Percentiles rank a stretch among this genome's conserved stretches.
These are phyloP conservation scores for Orientallactaga bullata DNA, from an alignment of 2,113 vertebrate genomes.

Conservation along the genomic window DNA sequence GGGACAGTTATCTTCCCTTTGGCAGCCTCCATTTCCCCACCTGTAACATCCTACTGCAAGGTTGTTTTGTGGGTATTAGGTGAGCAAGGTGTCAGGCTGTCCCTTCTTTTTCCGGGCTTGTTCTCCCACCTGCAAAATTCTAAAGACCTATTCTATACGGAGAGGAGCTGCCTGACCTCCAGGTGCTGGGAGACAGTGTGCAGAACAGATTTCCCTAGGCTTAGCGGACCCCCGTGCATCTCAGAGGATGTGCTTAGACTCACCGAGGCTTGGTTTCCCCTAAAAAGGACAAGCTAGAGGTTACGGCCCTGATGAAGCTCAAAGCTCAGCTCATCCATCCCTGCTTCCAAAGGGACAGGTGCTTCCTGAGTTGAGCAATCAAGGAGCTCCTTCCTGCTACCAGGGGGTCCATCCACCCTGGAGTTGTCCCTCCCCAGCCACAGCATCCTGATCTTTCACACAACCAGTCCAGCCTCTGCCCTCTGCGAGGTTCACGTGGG, in stretches of 20 bases:
- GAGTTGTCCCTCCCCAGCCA: background rate
- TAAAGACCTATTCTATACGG: background rate
- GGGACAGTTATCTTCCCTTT: background rate
- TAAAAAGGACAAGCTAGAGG: background rate
- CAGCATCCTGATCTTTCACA: background rate
- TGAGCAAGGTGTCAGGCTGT: background rate
- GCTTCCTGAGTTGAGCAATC: background rate
- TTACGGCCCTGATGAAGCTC: background rate
- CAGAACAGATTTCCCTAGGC: background rate
- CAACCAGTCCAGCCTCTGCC: background rate
- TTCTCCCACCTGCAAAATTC: background rate
- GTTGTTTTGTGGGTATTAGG: background rate
- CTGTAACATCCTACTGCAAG: background rate
- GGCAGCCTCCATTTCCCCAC: conserved; percentile 4
- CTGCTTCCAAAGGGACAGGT: background rate
- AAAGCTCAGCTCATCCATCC: background rate
- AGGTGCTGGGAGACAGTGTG: rapidly evolving
- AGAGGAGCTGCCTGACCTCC: background rate
- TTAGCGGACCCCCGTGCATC: background rate
- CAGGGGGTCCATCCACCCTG: background rate
- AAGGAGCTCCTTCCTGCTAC: background rate
- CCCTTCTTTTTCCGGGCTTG: background rate
- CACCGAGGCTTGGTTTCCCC: background rate
- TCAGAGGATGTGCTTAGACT: background rate
- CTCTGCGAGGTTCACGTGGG: background rate